These are phyloP conservation scores for Paraplagusia blochii DNA, from an alignment of 2,113 vertebrate genomes.

Conservation along the genomic window DNA sequence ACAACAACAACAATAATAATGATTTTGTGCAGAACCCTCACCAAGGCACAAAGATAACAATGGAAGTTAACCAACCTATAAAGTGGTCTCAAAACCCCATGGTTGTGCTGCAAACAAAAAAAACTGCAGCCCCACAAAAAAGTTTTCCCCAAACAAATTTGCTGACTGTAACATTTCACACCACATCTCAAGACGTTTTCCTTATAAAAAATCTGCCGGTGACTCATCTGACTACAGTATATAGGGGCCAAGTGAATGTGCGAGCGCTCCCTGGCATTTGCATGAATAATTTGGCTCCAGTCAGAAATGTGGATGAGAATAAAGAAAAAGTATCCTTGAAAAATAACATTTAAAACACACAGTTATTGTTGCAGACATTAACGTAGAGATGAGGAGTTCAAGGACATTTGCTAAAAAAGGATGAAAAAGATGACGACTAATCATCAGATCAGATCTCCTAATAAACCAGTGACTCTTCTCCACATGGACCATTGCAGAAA, in stretches of 20 bases:
- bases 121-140: too few species aligned
- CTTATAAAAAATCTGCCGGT: slow-evolving; percentile 11
- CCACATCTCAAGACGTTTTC: slow-evolving; percentile 1
- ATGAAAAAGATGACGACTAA: slow-evolving; percentile 41
- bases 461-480: slow-evolving; percentile 41
- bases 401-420: slow-evolving; percentile 1
- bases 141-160: too few species aligned
- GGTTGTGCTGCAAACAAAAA: too few species aligned
- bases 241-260: not conserved
- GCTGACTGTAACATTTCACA: too few species aligned
- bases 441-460: slow-evolving; percentile 43
- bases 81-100: too few species aligned
- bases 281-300: slow-evolving; percentile 6
- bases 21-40: too few species aligned
- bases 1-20: too few species aligned
- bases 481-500: not conserved
- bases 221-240: slow-evolving; percentile 8
- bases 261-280: slow-evolving; percentile 20
- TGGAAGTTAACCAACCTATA: too few species aligned
- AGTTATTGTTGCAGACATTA: too few species aligned
- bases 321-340: slow-evolving; percentile 6
- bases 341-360: slow-evolving; percentile 13
- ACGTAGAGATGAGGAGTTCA: slow-evolving; percentile 14
- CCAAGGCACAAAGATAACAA: too few species aligned
- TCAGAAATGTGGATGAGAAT: not conserved